Base-by-base conservation (phyloP, 1,140 invertebrate species). In the fruit fly (Drosophila melanogaster) region DNA sequence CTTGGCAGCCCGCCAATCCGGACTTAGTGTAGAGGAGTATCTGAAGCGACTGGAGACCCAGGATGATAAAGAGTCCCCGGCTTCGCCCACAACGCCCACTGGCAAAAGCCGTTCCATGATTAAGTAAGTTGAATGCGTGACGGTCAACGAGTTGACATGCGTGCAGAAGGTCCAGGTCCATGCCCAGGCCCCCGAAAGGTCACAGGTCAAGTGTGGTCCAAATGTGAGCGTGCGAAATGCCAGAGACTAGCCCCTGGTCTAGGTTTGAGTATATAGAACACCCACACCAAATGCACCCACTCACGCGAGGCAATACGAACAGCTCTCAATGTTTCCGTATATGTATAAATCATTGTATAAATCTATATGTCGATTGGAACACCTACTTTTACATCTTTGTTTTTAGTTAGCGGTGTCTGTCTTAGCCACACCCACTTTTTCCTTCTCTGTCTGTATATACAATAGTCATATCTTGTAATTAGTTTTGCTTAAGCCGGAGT, bases 71-170 rank as follows among this genome's bases (percentile, higher is more conserved):
- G 70, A 55, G 26, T 17, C 10, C 15, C 37, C 37, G 24, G 19
- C 17, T 30, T 30, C 53, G 77, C 76, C 41, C 70, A 67, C 41
- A 22, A 65, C 78, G 37, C 49, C 80, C 58, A 84, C 80, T n/a
- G 94, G 95, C 22, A 96, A 98, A 92, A 96, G 96, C 86, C 94
- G 96, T 90, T 94, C 95, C 54, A 93, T 96, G 60, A 79, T 91
- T 84, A 91, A 91, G 90, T 91, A 91, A 91, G 90, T 91, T 80
- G 22, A 54, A 77, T 47, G 79, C 76, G 59, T 77, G 84, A 44
- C 78, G 81, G 50, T 61, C 70, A 84, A 76, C 24, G 76, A 84
- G 80, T 84, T 84, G 64, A 87, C 78, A 64, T 54, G 61, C 76
- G 53, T 59, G 65, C 43, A 37, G 41, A 22, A 22, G 46, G 53